These are phyloP conservation scores for Solenopsis invicta DNA, from an alignment of 1,140 invertebrate genomes.

Conservation along the genomic window DNA sequence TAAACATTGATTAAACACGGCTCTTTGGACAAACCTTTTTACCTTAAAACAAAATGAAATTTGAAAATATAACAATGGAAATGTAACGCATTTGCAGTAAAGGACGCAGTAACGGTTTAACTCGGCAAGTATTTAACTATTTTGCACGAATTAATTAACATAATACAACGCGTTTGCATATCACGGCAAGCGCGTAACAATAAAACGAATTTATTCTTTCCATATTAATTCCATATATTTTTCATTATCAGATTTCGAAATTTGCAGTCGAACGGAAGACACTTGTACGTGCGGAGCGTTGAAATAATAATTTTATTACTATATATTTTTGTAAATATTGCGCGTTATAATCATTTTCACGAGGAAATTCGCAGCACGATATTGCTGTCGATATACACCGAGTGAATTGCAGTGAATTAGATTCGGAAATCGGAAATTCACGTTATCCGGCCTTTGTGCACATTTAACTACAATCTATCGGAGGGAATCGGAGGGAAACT, in stretches of 20 bases:
- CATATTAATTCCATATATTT: constrained; percentile 26
- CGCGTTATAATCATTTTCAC: neutral
- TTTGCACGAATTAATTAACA: constrained; percentile 38
- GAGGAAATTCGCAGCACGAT: neutral
- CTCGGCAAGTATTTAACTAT: constrained; percentile 10
- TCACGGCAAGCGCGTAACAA: neutral
- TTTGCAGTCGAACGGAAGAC: neutral
- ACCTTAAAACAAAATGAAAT: neutral
- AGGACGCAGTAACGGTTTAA: constrained; percentile 15
- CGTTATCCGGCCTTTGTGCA: constrained; percentile 29
- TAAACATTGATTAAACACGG: neutral
- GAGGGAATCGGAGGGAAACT: constrained; percentile 38
- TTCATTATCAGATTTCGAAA: neutral
- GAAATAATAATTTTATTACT: neutral
- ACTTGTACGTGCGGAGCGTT: neutral
- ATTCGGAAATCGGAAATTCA: constrained; percentile 49
- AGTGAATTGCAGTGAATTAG: constrained; percentile 43
- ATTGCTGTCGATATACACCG: neutral
- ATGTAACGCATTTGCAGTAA: constrained; percentile 19
- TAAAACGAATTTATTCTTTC: constrained; percentile 1
- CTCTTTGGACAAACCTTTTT: neutral
- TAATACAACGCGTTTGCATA: neutral
- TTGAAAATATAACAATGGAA: constrained; percentile 19
- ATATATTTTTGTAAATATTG: constrained; percentile 12
- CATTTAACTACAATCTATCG: constrained; percentile 34